Percentiles rank a stretch among this genome's conserved stretches.
These are phyloP conservation scores for Coreius guichenoti DNA, from an alignment of 2,797 vertebrate genomes.

Conservation along the genomic window DNA sequence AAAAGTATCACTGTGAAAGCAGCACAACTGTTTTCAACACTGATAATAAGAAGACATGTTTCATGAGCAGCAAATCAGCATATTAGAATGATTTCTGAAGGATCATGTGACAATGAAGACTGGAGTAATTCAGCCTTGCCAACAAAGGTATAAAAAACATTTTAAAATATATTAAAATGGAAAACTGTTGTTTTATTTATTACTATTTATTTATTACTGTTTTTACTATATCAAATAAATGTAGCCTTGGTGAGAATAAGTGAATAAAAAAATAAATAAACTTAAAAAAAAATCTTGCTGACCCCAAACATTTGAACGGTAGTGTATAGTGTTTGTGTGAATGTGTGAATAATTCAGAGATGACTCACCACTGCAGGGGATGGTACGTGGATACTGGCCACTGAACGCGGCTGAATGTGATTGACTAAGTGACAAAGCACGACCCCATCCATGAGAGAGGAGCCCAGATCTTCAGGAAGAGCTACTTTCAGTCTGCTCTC, in stretches of 20 bases:
- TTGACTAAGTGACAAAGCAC: constrained; percentile 95
- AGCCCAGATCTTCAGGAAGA: constrained; percentile 90
- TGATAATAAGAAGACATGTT: neutral
- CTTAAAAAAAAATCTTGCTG: neutral
- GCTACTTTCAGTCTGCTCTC: constrained; percentile 91
- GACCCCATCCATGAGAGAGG: constrained; percentile 93
- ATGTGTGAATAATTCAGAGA: constrained; percentile 13
- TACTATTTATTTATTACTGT: neutral
- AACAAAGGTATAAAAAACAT: neutral
- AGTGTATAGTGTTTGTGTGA: neutral
- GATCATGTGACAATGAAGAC: too few relatives aligned
- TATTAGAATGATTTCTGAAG: neutral
- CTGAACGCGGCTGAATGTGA: constrained; percentile 89
- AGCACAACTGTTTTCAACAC: neutral
- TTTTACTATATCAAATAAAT: neutral
- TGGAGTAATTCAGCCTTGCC: neutral
- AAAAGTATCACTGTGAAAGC: neutral
- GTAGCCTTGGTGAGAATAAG: neutral
- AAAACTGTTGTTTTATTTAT: neutral
- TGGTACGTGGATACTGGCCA: constrained; percentile 93
- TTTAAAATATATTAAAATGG: neutral
- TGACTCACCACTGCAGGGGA: constrained; percentile 91
- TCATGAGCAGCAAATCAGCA: neutral
- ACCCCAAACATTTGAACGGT: neutral
- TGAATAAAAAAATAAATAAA: neutral